Conservation (phyloP, 2,888 invertebrate species). For the Sarcophaga subvicina region DNA sequence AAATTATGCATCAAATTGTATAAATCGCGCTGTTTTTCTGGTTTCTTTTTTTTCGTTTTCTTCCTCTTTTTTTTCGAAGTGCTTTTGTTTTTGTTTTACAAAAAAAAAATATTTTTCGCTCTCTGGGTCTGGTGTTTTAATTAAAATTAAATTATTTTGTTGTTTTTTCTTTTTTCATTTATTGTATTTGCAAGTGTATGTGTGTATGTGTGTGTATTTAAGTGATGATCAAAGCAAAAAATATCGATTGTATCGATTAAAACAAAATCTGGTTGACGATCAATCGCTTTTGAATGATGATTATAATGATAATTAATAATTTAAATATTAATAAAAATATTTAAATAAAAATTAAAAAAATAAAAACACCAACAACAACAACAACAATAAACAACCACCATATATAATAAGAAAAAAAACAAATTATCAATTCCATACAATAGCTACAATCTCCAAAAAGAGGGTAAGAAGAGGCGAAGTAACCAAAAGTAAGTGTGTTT, state of each 20-base stretch:
- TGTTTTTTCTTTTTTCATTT: slow-evolving; percentile 10
- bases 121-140: slow-evolving; percentile 6
- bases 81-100: slow-evolving; percentile 21
- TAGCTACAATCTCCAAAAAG: too few relatives aligned
- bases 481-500: neutral
- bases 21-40: slow-evolving; percentile 41
- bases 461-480: neutral
- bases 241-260: slow-evolving; percentile 46
- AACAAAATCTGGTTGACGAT: slow-evolving; percentile 42
- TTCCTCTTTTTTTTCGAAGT: slow-evolving; percentile 6
- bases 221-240: slow-evolving; percentile 37
- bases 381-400: too few relatives aligned
- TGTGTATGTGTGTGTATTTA: neutral
- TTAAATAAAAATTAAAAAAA: neutral
- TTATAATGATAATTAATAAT: slow-evolving; percentile 37
- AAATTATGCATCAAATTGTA: slow-evolving; percentile 31
- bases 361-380: too few relatives aligned
- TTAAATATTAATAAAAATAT: slow-evolving; percentile 8
- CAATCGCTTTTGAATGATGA: slow-evolving; percentile 34
- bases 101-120: neutral
- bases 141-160: slow-evolving; percentile 38
- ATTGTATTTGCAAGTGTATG: too few relatives aligned
- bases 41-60: slow-evolving; percentile 41
- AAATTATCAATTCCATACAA: neutral
- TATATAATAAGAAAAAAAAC: neutral